Evolutionary conservation across 2,113 vertebrate genomes (phyloP), one percentile per base, ranked within the genome.

Genomic region (Erythrocercus mccallii): DNA sequence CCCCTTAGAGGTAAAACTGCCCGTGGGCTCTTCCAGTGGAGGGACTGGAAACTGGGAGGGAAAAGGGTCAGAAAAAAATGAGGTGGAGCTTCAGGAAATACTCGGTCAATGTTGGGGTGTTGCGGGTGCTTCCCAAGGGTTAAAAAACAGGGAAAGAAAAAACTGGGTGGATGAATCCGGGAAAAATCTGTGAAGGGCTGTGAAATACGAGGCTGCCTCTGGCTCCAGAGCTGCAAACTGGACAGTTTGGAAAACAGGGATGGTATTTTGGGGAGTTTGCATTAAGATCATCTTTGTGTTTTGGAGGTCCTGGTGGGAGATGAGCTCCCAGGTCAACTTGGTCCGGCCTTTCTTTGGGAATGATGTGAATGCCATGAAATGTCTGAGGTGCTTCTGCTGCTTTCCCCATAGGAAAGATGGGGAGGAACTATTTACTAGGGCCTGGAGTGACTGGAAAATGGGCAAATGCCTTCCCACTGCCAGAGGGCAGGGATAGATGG

Each of bases 381-480:
- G 10, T 22, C 53, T 33, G 48, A 58, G 35, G 70, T 31, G 14
- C 56, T 84, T 37, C 27, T 31, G 47, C n/a, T n/a, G n/a, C n/a
- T n/a, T n/a, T n/a, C n/a, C 30, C 35, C 3, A 4, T 11, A 23
- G 31, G 62, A 35, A 82, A 54, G 38, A 18, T 25, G 74, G 13
- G 7, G 24, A 38, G n/a, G 4, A 23, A 10, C 0, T 4, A 2
- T 60, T 53, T 16, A 5, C 3, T 15, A 18, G 24, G 15, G 17
- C 17, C 25, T 90, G 54, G 40, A 42, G 24, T 19, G 54, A 23
- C 25, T 31, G 47, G 56, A 48, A 19, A 47, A 40, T 6, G 9
- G 3, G 24, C 1, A 5, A 53, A 47, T 22, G 38, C 16, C n/a
- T 82, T 61, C 35, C 35, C 25, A 23, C 6, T 54, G 21, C 7